A percentile compares a stretch with the other conserved stretches of the same genome.
Evolutionary conservation across 2,888 invertebrate genomes (phyloP).

Genomic region (Hirtodrosophila confusa): DNA sequence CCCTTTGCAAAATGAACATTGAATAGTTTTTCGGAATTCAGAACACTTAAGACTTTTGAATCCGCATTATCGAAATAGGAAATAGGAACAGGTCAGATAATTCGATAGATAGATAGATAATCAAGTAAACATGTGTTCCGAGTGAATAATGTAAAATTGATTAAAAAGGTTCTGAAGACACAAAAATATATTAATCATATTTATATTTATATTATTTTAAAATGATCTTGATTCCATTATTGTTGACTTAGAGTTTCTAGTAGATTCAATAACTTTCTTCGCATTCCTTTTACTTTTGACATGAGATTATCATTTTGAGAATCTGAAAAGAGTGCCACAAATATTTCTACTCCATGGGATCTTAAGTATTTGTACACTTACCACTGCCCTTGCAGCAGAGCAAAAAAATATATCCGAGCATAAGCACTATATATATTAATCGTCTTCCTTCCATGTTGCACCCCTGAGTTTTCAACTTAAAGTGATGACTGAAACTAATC

Average conservation of each 20-base stretch:
- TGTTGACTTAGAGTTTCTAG: background rate
- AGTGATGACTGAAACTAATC: background rate
- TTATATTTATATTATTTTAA: background rate
- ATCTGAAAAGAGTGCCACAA: too few species aligned
- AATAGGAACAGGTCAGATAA: too few species aligned
- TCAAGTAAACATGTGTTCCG: too few species aligned
- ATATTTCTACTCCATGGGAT: too few species aligned
- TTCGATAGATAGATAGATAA: too few species aligned
- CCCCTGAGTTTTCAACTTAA: background rate
- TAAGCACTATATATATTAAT: constrained; percentile 8
- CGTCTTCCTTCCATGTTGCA: constrained; percentile 13
- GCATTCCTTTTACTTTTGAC: background rate
- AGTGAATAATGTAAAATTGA: too few species aligned
- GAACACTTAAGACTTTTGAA: too few species aligned
- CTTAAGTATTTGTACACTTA: background rate
- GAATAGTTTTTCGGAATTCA: too few species aligned
- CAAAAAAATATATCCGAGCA: background rate
- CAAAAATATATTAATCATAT: background rate
- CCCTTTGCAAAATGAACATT: too few species aligned
- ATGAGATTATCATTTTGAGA: background rate
- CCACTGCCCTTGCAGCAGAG: background rate
- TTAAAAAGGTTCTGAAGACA: too few species aligned
- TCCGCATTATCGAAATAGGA: too few species aligned
- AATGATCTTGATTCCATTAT: background rate
- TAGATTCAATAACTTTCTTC: constrained; percentile 2